A percentile compares a stretch with the other conserved stretches of the same genome.
Conservation (phyloP, 2,113 vertebrate species). For the Nerophis lumbriciformis region DNA sequence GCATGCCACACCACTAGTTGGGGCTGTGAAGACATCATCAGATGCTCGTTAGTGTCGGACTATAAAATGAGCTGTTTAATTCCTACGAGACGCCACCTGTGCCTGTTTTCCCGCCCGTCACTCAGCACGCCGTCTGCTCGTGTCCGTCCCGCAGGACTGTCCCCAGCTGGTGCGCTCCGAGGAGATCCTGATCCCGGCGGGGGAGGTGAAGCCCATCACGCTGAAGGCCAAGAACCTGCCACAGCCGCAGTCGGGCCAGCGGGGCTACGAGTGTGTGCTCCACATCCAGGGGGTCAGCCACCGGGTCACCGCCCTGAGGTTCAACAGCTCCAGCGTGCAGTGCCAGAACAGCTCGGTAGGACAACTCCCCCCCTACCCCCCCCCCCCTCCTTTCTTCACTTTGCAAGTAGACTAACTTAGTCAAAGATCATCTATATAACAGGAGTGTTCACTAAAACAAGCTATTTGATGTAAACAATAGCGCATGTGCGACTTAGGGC, state of each 20-base stretch:
- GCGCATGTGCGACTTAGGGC: too few species aligned
- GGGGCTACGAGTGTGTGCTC: slow-evolving; percentile 95
- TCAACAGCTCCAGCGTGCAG: slow-evolving; percentile 98
- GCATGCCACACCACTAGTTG: too few species aligned
- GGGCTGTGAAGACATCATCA: too few species aligned
- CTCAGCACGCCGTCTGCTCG: not conserved
- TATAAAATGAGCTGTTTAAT: too few species aligned
- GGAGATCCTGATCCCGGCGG: slow-evolving; percentile 93
- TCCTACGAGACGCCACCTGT: too few species aligned
- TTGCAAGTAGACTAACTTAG: not conserved
- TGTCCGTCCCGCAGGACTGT: slow-evolving; percentile 77
- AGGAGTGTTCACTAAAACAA: too few species aligned
- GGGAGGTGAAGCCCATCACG: slow-evolving; percentile 94
- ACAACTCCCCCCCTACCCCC: not conserved
- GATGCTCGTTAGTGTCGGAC: too few species aligned
- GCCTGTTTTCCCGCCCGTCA: not conserved
- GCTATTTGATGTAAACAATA: too few species aligned
- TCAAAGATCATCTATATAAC: too few species aligned
- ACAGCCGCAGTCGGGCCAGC: slow-evolving; percentile 93
- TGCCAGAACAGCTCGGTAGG: slow-evolving; percentile 98
- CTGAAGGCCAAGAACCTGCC: slow-evolving; percentile 93
- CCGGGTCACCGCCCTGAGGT: slow-evolving; percentile 91
- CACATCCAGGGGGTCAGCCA: slow-evolving; percentile 86
- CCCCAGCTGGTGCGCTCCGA: slow-evolving; percentile 92
- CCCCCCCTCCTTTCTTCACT: not conserved